Evolutionary conservation across 2,888 invertebrate species (phyloP).

Genomic region (Andrena bucephala): DNA sequence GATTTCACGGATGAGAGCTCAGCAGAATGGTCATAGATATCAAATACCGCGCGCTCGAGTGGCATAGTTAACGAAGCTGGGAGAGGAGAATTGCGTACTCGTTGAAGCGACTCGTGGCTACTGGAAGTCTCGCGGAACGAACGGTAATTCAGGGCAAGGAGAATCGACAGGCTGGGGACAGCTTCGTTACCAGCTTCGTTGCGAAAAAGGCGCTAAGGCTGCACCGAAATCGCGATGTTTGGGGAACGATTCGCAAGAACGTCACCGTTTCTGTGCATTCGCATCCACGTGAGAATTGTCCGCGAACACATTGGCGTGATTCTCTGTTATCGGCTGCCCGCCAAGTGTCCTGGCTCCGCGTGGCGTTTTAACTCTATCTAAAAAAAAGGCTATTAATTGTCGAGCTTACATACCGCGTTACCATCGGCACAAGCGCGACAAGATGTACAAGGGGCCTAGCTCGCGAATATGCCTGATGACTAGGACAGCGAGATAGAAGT

Average conservation of each 20-base stretch:
- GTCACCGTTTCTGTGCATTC: background rate
- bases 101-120: background rate
- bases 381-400: constrained; percentile 24
- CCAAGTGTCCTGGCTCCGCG: background rate
- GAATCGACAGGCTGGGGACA: background rate
- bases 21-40: background rate
- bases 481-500: constrained; percentile 3
- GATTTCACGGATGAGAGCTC: constrained; percentile 10
- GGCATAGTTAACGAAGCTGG: background rate
- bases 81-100: too few relatives aligned
- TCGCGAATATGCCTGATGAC: background rate
- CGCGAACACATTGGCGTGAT: constrained; percentile 1
- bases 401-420: background rate
- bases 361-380: constrained; percentile 3
- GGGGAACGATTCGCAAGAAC: background rate
- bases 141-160: constrained; percentile 21
- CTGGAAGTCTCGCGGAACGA: background rate
- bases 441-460: background rate
- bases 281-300: background rate
- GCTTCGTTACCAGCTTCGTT: background rate
- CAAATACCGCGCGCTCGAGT: background rate
- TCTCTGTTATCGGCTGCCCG: constrained; percentile 1
- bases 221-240: background rate
- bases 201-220: background rate
- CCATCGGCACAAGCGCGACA: background rate